Evolutionary conservation across 2,888 invertebrate genomes (phyloP), one percentile per base, ranked within the genome.

Genomic region (Halocaridina rubra): DNA sequence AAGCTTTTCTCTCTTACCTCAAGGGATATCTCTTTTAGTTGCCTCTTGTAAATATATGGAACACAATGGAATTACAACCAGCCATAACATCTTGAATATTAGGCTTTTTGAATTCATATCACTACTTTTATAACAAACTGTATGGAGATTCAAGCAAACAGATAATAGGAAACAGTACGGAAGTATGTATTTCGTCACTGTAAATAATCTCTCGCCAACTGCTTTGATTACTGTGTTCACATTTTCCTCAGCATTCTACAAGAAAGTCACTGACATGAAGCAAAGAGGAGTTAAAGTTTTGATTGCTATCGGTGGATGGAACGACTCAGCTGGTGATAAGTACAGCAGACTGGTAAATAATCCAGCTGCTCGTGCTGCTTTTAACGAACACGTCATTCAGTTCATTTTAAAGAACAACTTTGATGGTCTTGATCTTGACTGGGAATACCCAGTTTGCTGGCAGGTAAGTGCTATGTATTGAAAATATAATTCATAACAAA

Each of bases 401-500:
- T 95, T 95, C 89, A 91, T 96, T 53, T 93, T 94, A 85, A 93
- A 94, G 90, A 94, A 95, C 92, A 93, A 93, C 75, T 96, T 96
- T 90, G 95, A 96, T 89, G 96, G 96, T 1, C 91, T 96, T 27
- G 96, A 96, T 90, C 92, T 98, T 30, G 97, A 97, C 89, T 96
- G 96, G 96, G 96, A 96, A 90, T 98, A 96, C 91, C 96, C 96
- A 7, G 96, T 95, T 88, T 97, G 95, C 90, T 95, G 94, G 94
- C 95, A 95, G 92, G 95, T 95, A 32, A 59, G 81, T 19, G n/a
- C n/a, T n/a, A n/a, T n/a, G n/a, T n/a, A n/a, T n/a, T n/a, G n/a
- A n/a, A n/a, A n/a, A n/a, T n/a, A n/a, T n/a, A n/a, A n/a, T n/a
- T n/a, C n/a, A n/a, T n/a, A n/a, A n/a, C n/a, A n/a, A n/a, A n/a